These are phyloP conservation scores for Sinodicranocentrus sp. DNA, from an alignment of 2,888 invertebrate genomes.

Conservation along the genomic window DNA sequence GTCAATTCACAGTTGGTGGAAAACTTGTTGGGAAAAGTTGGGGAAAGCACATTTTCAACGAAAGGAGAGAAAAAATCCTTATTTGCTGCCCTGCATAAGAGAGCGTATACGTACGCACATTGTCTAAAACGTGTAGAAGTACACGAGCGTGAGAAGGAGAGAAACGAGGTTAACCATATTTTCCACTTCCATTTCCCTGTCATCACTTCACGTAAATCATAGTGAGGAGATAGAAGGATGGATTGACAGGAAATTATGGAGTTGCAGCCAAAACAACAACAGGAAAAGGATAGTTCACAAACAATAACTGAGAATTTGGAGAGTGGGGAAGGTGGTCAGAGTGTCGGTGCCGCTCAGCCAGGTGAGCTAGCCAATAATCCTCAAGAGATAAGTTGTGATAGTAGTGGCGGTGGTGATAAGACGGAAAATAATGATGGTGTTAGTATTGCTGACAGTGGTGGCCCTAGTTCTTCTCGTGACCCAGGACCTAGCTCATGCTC, in stretches of 20 bases:
- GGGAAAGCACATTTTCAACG: constrained; percentile 56
- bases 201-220: constrained; percentile 41
- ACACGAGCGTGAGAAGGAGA: not conserved
- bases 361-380: not conserved
- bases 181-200: constrained; percentile 37
- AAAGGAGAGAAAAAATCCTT: constrained; percentile 12
- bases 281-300: constrained; percentile 60
- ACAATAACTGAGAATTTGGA: constrained; percentile 39
- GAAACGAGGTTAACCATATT: constrained; percentile 47
- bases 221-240: constrained; percentile 48
- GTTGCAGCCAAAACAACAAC: constrained; percentile 58
- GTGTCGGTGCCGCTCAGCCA: not conserved
- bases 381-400: constrained; percentile 20
- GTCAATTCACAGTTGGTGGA: constrained; percentile 53
- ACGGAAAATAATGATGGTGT: constrained; percentile 44
- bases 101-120: not conserved
- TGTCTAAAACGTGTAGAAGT: not conserved
- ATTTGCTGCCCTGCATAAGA: not conserved
- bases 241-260: constrained; percentile 68
- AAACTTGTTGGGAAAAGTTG: constrained; percentile 40
- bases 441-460: constrained; percentile 54
- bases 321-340: not conserved
- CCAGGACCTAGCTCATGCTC: constrained; percentile 65
- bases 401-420: constrained; percentile 20
- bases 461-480: constrained; percentile 63